Conservation (phyloP, 2,797 vertebrate genomes). For the Lithobates pipiens region DNA sequence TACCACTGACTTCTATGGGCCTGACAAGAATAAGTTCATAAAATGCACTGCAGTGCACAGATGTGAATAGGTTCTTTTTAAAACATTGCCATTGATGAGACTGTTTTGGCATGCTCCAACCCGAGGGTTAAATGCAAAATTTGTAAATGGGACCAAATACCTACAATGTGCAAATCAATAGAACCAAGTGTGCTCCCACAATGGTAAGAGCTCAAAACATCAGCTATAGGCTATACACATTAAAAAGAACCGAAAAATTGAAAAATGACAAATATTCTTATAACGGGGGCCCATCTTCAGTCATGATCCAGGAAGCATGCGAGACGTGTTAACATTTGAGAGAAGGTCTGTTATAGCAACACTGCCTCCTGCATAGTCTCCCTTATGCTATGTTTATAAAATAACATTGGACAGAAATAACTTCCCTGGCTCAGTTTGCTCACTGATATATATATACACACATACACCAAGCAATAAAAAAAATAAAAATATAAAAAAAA, state of each 20-base stretch:
- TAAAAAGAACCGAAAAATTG: neutral
- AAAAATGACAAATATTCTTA: neutral
- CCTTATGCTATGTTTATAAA: conserved; percentile 46
- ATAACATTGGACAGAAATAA: conserved; percentile 33
- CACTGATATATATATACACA: too few relatives aligned
- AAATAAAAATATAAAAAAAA: too few relatives aligned
- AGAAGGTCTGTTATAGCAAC: conserved; percentile 20
- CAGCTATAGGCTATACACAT: neutral
- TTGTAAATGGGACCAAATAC: too few relatives aligned
- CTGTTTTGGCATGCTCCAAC: too few relatives aligned
- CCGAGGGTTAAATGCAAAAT: too few relatives aligned
- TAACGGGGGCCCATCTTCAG: neutral
- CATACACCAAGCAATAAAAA: neutral
- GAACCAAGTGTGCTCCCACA: too few relatives aligned
- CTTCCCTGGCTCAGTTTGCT: conserved; percentile 6
- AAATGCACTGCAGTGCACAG: too few relatives aligned
- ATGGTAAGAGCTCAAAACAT: neutral
- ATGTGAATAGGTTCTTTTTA: too few relatives aligned
- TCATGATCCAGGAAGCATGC: neutral
- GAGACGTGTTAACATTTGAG: conserved; percentile 16
- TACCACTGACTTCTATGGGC: too few relatives aligned
- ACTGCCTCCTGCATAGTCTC: conserved; percentile 32
- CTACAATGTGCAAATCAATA: too few relatives aligned
- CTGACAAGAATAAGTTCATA: too few relatives aligned
- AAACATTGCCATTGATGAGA: too few relatives aligned